Percentiles rank a stretch among this genome's conserved stretches.
Conservation (phyloP, 2,888 invertebrate genomes). For the Rhaphigaster nebulosa region DNA sequence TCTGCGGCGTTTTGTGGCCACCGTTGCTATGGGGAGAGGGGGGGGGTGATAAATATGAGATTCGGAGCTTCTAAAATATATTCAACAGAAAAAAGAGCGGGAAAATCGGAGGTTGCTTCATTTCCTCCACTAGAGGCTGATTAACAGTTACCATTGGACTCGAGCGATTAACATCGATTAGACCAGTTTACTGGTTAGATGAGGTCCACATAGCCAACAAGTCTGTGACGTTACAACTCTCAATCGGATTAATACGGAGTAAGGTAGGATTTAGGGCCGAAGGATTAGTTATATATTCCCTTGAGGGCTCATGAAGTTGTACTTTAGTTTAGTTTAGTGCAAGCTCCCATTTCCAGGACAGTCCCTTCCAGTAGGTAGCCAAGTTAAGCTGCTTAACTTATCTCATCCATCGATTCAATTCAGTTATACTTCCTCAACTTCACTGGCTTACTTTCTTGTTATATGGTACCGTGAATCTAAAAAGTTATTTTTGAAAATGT, state of each 20-base stretch:
- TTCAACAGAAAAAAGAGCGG: too few species aligned
- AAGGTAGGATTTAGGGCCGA: not conserved
- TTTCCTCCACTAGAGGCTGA: not conserved
- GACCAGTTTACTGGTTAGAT: not conserved
- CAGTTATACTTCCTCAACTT: not conserved
- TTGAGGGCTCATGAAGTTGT: not conserved
- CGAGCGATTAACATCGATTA: not conserved
- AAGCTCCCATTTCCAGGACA: not conserved
- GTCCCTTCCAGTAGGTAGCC: not conserved
- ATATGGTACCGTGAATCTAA: too few species aligned
- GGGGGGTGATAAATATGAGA: too few species aligned
- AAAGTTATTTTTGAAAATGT: too few species aligned
- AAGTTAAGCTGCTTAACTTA: not conserved
- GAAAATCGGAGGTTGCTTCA: too few species aligned
- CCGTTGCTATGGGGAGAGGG: too few species aligned
- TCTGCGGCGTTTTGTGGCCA: too few species aligned
- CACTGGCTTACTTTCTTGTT: too few species aligned
- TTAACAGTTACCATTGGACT: not conserved
- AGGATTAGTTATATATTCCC: not conserved
- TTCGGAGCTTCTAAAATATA: too few species aligned
- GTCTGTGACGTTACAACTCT: not conserved
- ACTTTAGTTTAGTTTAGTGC: not conserved
- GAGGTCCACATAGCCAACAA: not conserved
- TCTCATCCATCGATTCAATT: not conserved
- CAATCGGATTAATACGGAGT: not conserved